Percentiles rank a stretch among this genome's conserved stretches.
These are phyloP conservation scores for Salvelinus alpinus DNA, from an alignment of 2,113 vertebrate genomes.

Conservation along the genomic window DNA sequence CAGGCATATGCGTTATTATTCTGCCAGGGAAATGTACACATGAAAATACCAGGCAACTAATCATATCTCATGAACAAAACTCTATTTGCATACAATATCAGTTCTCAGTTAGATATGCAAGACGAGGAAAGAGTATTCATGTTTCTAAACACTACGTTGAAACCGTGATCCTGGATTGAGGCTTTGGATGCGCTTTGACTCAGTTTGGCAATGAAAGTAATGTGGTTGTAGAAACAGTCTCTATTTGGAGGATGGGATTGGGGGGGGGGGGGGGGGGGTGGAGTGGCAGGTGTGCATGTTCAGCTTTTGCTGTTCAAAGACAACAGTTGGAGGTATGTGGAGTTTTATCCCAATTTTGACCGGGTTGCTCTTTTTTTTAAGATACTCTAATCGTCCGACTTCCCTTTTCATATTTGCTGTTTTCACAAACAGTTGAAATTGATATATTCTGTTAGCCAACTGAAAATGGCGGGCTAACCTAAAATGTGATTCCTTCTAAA, in stretches of 20 bases:
- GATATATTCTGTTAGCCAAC: conserved; percentile 19
- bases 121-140: neutral
- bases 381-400: conserved; percentile 30
- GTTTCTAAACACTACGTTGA: neutral
- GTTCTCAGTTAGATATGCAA: neutral
- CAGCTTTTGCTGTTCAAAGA: conserved; percentile 23
- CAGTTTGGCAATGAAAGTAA: neutral
- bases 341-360: neutral
- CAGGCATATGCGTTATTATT: conserved; percentile 51
- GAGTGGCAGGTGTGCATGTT: conserved; percentile 46
- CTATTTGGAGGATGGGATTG: conserved; percentile 41
- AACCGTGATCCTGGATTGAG: neutral
- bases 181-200: neutral
- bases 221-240: conserved; percentile 37
- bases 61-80: conserved; percentile 49
- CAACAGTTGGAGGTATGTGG: conserved; percentile 31
- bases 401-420: conserved; percentile 46
- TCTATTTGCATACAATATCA: conserved; percentile 39
- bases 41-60: conserved; percentile 57
- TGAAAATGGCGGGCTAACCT: conserved; percentile 1
- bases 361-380: neutral
- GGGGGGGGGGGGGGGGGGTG: conserved; percentile 40
- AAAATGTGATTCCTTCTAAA: conserved; percentile 46
- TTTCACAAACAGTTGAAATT: conserved; percentile 34
- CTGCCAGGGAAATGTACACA: conserved; percentile 60